Evolutionary conservation across 2,113 vertebrate genomes (phyloP).

Genomic region (Psilopsiagon aurifrons): DNA sequence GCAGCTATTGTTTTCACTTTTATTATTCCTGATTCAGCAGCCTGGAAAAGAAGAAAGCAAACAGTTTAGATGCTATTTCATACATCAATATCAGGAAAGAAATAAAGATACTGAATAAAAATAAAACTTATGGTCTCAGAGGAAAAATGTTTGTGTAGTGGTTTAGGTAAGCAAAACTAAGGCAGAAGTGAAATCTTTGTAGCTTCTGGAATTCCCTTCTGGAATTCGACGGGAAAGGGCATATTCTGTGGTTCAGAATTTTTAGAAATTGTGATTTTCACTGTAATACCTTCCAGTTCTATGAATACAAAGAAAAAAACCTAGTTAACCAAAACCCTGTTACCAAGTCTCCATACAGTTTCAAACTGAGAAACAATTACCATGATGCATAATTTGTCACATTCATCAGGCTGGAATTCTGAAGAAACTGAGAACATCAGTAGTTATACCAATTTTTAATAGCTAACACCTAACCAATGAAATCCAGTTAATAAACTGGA

Average conservation of each 20-base stretch:
- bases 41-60: conserved; percentile 78
- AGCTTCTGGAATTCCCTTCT: background rate
- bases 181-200: background rate
- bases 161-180: background rate
- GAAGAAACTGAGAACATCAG: background rate
- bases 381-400: background rate
- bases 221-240: background rate
- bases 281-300: background rate
- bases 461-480: background rate
- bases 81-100: background rate
- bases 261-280: background rate
- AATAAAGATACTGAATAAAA: conserved; percentile 5
- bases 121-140: background rate
- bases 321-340: background rate
- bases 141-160: background rate
- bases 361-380: background rate
- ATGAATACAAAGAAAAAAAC: background rate
- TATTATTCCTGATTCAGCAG: conserved; percentile 98
- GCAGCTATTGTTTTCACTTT: conserved; percentile 99
- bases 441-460: background rate
- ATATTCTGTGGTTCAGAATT: background rate
- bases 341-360: background rate
- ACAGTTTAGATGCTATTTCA: conserved; percentile 29
- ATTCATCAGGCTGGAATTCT: background rate
- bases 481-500: background rate